Evolutionary conservation across 2,888 invertebrate species (phyloP), one percentile per base, ranked within the genome.

Genomic region (Synergus laeviventris): DNA sequence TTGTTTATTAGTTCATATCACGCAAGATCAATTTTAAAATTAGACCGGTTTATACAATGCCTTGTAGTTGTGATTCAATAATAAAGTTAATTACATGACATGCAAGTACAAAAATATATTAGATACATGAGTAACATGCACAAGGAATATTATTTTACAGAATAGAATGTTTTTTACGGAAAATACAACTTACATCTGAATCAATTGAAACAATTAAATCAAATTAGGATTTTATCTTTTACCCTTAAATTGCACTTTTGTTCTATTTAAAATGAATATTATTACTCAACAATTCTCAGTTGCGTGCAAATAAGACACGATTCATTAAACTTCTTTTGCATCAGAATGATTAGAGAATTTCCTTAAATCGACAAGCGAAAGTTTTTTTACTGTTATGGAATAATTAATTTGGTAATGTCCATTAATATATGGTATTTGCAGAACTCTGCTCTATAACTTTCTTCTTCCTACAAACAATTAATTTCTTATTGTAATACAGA

Each of bases 351-450:
- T 70, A 56, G 36, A 56, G 54, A n/a, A 45, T 64, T 31, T 66
- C 45, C 31, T 42, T 73, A 39, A 54, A 31, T 61, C 14, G 54
- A 39, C 54, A 76, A 49, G 42, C 60, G 42, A 66, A 66, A 45
- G 64, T 64, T 39, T 16, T 64, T 9, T 61, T 39, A 66, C 8
- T 39, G 42, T 64, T 64, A n/a, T 54, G 24, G 66, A 74, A 56
- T 66, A 76, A 38, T 75, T 78, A 75, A 60, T 59, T 83, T 5
- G 14, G 39, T 64, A 64, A 24, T 42, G 9, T 24, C 21, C 14
- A 42, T 64, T 64, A n/a, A n/a, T n/a, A 24, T 24, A 42, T 9
- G 14, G n/a, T 39, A 21, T 21, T 39, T 64, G 7, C 21, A 14
- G 12, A 39, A 39, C 18, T n/a, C 18, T 18, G 54, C 11, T 7